Conservation (phyloP, 1,140 invertebrate genomes). For the Bombus difficillimus region DNA sequence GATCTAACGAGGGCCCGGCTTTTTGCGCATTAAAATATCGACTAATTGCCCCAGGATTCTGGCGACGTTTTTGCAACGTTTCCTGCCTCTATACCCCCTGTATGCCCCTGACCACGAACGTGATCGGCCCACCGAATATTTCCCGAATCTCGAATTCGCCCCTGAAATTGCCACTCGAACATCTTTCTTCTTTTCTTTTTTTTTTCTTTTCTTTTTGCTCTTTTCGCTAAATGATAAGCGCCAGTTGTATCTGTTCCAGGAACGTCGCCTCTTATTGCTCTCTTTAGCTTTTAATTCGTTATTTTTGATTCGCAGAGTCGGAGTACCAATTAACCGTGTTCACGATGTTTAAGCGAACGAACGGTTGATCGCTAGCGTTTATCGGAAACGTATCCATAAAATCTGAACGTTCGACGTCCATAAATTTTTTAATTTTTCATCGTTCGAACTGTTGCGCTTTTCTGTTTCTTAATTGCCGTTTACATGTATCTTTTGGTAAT, state of each 20-base stretch:
- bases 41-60: constrained; percentile 82
- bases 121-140: constrained; percentile 74
- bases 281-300: background rate
- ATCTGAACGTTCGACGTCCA: background rate
- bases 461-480: no score
- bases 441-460: background rate
- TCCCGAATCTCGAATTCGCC: constrained; percentile 63
- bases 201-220: no score
- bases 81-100: background rate
- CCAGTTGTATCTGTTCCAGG: background rate
- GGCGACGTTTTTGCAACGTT: constrained; percentile 62
- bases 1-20: constrained; percentile 80
- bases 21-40: constrained; percentile 83
- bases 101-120: constrained; percentile 58
- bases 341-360: no score
- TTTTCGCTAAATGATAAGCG: background rate
- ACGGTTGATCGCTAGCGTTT: no score
- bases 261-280: background rate
- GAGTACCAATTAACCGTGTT: no score
- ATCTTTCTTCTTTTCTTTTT: background rate
- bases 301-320: no score
- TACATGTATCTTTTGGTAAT: background rate
- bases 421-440: background rate
- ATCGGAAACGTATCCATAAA: rapidly evolving
- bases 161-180: background rate